Base-by-base conservation (phyloP, 2,888 invertebrate genomes). In the Xiphydria camelus region DNA sequence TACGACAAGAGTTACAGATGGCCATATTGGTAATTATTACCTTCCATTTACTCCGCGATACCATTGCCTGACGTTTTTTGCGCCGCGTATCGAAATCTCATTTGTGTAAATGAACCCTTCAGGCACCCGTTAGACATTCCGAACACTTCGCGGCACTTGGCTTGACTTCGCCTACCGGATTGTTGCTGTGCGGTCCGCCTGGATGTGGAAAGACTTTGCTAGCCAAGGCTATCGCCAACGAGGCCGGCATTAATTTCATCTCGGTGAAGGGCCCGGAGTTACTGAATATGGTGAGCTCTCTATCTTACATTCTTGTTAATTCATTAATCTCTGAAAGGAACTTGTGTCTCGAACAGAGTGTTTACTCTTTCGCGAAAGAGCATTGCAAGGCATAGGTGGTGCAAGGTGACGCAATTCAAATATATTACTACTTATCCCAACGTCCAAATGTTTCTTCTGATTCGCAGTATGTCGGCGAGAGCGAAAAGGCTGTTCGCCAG, bases 221-320 rank as follows among this genome's bases (percentile, higher is more conserved):
- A 39, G 99, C 98, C 1, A 99, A 99, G 80, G 99, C 98, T 17
- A 88, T 99, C 25, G 98, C 99, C 0, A 98, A 98, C 78, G 98
- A 99, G 78, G 94, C 97, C 25, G 96, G 96, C 21, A 92, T 99
- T 26, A 99, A 98, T 78, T 99, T 99, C 64, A 95, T 99, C 62
- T 95, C 96, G 4, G 96, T 99, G 1, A 99, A 98, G 78, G 99
- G 99, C 10, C 98, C 99, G 1, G 99, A 99, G 77, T 77, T 99
- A 41, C 80, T 99, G 45, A 98, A 95, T 70, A 99, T 98, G 98
- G 91, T 91, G 76, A 77, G 70, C 51, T 39, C 49, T 18, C 32
- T 7, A 4, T 36, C 35, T 19, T 34, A 12, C 12, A 36, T 46
- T n/a, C n/a, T n/a, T 46, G 14, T 20, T 29, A 37, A 42, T 29